These are phyloP conservation scores for Caenorhabditis sp. DNA, from an alignment of 2,888 invertebrate genomes.

Conservation along the genomic window DNA sequence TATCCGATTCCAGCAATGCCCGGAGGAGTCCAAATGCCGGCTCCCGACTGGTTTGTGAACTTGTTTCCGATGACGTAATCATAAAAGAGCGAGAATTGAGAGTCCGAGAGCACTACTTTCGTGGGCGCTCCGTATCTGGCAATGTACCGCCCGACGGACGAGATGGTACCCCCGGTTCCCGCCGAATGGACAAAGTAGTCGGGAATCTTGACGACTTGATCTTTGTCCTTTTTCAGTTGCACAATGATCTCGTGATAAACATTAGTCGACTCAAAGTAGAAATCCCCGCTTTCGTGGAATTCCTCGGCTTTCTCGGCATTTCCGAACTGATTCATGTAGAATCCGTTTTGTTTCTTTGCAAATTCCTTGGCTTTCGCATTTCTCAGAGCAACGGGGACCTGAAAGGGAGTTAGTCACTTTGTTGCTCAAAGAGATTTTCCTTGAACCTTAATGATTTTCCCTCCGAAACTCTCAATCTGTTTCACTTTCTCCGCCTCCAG, in stretches of 20 bases:
- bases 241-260: conserved; percentile 72
- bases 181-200: conserved; percentile 73
- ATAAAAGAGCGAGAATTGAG: conserved; percentile 72
- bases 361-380: conserved; percentile 56
- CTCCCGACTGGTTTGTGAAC: conserved; percentile 70
- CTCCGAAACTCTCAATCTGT: conserved; percentile 68
- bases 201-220: conserved; percentile 47
- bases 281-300: conserved; percentile 72
- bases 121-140: conserved; percentile 68
- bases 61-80: conserved; percentile 70
- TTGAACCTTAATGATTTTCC: conserved; percentile 63
- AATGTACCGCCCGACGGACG: conserved; percentile 73
- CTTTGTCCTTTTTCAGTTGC: conserved; percentile 59
- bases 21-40: conserved; percentile 67
- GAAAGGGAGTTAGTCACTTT: neutral
- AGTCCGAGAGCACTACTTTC: conserved; percentile 70
- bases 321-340: conserved; percentile 74
- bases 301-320: conserved; percentile 75
- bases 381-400: conserved; percentile 45
- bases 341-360: conserved; percentile 66
- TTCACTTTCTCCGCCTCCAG: conserved; percentile 70
- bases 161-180: conserved; percentile 74
- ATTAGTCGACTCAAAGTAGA: conserved; percentile 67
- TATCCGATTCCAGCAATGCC: conserved; percentile 75
- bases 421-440: neutral